A percentile compares a stretch with the other conserved stretches of the same genome.
These are phyloP conservation scores for Eptatretus burgeri DNA, from an alignment of 2,113 vertebrate species.

Conservation along the genomic window DNA sequence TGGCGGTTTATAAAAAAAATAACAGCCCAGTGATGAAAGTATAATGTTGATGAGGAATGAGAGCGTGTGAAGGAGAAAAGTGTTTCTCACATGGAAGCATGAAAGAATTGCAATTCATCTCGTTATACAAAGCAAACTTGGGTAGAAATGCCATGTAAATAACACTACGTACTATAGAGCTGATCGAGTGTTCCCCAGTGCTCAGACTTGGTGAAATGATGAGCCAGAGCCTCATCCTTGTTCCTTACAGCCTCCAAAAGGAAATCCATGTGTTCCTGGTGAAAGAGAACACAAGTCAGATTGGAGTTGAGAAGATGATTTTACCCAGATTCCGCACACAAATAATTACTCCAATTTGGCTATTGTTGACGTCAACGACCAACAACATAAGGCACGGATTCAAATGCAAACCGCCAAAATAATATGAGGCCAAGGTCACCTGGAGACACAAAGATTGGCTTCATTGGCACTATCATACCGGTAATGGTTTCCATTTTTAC, in stretches of 20 bases:
- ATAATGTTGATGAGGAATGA: neutral
- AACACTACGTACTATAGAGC: constrained; percentile 48
- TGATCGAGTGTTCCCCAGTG: constrained; percentile 98
- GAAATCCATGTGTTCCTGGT: constrained; percentile 75
- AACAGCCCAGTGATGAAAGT: neutral
- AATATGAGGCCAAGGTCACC: neutral
- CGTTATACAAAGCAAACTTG: neutral
- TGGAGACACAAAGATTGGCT: neutral
- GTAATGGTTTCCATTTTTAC: no score
- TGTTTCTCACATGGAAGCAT: neutral
- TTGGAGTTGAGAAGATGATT: no score
- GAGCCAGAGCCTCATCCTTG: constrained; percentile 59
- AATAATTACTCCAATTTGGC: neutral
- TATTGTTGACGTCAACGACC: neutral
- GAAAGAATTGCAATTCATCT: neutral
- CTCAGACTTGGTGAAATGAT: constrained; percentile 88
- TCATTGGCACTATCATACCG: neutral
- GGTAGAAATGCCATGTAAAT: neutral
- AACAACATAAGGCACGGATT: neutral
- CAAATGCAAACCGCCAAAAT: neutral
- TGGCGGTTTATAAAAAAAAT: neutral
- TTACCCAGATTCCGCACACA: neutral
- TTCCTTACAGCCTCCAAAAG: constrained; percentile 71
- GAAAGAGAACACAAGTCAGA: no score
- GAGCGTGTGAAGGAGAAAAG: neutral